These are phyloP conservation scores for Bergia puertoricense DNA, from an alignment of 92 coral and sea anemone genomes.

Conservation along the genomic window DNA sequence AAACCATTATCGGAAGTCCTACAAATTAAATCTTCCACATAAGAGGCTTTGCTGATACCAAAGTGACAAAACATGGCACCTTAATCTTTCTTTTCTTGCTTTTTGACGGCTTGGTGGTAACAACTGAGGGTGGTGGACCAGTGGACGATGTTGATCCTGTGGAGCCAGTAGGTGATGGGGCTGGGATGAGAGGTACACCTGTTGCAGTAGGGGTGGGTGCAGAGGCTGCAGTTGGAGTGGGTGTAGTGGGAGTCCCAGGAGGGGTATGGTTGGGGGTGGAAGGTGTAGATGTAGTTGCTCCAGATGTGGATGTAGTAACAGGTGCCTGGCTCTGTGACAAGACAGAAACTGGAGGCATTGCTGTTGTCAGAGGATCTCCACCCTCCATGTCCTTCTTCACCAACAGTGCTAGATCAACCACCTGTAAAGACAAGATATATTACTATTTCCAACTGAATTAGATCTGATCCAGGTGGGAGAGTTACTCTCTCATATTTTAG, in stretches of 20 bases:
- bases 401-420: constrained; percentile 89
- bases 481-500: too few species aligned
- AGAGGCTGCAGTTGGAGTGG: constrained; percentile 62
- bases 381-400: constrained; percentile 91
- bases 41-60: background rate
- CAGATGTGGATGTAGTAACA: constrained; percentile 58
- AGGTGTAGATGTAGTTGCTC: constrained; percentile 71
- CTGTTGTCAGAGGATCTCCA: constrained; percentile 75
- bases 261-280: constrained; percentile 94
- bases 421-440: constrained; percentile 40
- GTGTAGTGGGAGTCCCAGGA: constrained; percentile 95
- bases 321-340: constrained; percentile 81
- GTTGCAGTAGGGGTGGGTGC: constrained; percentile 19
- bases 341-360: constrained; percentile 89
- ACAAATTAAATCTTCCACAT: background rate
- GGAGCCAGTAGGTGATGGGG: constrained; percentile 77
- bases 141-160: constrained; percentile 59
- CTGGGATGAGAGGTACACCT: constrained; percentile 70
- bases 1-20: too few species aligned
- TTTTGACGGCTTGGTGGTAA: constrained; percentile 72
- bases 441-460: background rate
- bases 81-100: constrained; percentile 90
- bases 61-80: constrained; percentile 49
- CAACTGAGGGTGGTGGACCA: constrained; percentile 42
- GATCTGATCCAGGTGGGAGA: too few species aligned